phyloP scores from a whole-genome alignment of 2,797 vertebrate species.

The Pampus argenteus region DNA sequence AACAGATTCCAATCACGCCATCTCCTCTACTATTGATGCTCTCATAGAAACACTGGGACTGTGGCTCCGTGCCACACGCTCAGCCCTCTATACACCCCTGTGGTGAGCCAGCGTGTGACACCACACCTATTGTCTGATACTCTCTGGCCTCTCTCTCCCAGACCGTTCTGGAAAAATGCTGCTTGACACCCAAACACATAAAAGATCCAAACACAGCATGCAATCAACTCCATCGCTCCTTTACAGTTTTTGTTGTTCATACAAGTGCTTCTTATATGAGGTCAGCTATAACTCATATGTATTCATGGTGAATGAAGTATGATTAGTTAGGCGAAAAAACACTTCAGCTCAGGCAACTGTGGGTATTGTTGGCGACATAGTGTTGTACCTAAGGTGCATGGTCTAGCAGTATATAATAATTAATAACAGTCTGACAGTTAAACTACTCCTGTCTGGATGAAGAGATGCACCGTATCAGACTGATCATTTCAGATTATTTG shows the following conservation, averaged over 20 bases:
- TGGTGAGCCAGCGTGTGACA: constrained; percentile 51
- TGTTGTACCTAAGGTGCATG: not conserved
- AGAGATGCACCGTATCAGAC: not conserved
- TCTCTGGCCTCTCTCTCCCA: constrained; percentile 64
- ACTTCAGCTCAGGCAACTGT: not conserved
- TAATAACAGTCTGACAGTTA: not conserved
- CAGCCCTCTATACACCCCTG: constrained; percentile 47
- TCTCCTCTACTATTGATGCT: constrained; percentile 42
- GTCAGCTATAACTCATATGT: not conserved
- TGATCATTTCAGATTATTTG: not conserved
- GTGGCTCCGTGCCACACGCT: constrained; percentile 45
- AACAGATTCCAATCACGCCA: constrained; percentile 58
- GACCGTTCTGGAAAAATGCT: constrained; percentile 75
- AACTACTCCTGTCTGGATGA: not conserved
- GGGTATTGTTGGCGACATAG: not conserved
- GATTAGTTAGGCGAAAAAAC: not conserved
- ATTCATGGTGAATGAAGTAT: not conserved
- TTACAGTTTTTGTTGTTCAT: not conserved
- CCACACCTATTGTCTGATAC: constrained; percentile 69
- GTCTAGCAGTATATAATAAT: constrained; percentile 7
- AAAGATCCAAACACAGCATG: constrained; percentile 9
- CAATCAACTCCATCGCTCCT: not conserved
- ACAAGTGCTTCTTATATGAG: no score
- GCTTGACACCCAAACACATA: not conserved
- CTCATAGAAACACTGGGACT: constrained; percentile 42